Evolutionary conservation across 2,113 vertebrate genomes (phyloP), one percentile per base, ranked within the genome.

Genomic region (Chamaea fasciata): DNA sequence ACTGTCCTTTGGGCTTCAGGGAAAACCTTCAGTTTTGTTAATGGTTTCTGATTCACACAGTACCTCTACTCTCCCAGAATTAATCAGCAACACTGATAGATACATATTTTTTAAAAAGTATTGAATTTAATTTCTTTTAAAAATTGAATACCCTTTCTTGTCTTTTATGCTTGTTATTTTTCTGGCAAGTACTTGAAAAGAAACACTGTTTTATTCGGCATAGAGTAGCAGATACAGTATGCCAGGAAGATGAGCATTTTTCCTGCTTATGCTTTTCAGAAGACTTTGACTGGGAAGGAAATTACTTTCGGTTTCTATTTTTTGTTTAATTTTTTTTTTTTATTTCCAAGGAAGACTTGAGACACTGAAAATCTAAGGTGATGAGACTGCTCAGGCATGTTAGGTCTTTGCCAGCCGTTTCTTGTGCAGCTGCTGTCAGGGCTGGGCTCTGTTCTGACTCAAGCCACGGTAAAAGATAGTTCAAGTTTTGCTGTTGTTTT

Each of bases 351-450:
- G 42, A 63, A 53, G 30, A 27, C 65, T 92, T 86, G 68, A 81
- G 57, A 70, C 68, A 65, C 64, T 78, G 62, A 64, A 84, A 83
- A 41, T 93, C 46, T 84, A 68, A 91, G 86, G 68, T 80, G 68
- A 77, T 92, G 73, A 87, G 69, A 53, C n/a, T 81, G 53, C 35
- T 95, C 64, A 77, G 82, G 68, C 73, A 71, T 41, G 67, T 94
- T 69, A 71, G 90, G 33, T 77, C 41, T 87, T 90, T 92, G 77
- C 19, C 96, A 96, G 92, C 87, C 97, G 92, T 86, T 97, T 50
- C 56, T 73, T 80, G 59, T 90, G 91, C 94, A 97, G 82, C 95
- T 97, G 91, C 92, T 97, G 33, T 92, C 84, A 89, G 70, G 78
- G 47, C 78, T 74, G 49, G 83, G 46, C 63, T 86, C 75, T 70